Evolutionary conservation across 2,113 vertebrate genomes (phyloP), one percentile per base, ranked within the genome.

Genomic region (Toxotes jaculatrix): DNA sequence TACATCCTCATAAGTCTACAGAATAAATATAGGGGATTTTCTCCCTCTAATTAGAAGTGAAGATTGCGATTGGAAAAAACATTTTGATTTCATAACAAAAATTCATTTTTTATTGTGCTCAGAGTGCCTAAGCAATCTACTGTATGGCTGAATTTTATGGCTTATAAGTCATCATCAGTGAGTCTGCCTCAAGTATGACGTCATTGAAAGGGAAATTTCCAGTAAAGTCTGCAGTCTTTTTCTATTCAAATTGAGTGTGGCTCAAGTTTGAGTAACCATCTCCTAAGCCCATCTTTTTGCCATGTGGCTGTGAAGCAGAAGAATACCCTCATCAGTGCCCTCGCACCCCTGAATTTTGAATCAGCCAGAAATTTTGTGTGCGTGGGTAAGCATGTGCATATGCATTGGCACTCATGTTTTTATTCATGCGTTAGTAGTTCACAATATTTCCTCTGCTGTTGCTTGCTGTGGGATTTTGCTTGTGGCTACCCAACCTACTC

Each of bases 401-500:
- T 21, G 31, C 65, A 82, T 90, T 78, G 74, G 40, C 83, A 85
- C 84, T 71, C 23, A 80, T 87, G 71, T 88, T 84, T 91, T 90
- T 89, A 84, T 87, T 83, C 80, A 84, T 84, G 66, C 4, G 1
- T 55, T 74, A 38, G 34, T 77, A 47, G 14, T 77, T 72, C 38
- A 56, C 64, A 21, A 34, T 51, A 4, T 77, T 59, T 56, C 65
- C 64, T 42, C 40, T 55, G 31, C 65, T 34, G 64, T 51, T 74
- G 56, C 83, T 72, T 67, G 69, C 70, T 66, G 61, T 78, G 45
- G 73, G 47, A 77, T 74, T 76, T 79, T 69, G 77, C 74, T 79
- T 34, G 51, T 70, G 88, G 82, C 84, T 73, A 73, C 89, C 43
- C 53, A 53, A 61, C 74, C 65, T 56, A 68, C 77, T 83, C 63